Conservation (phyloP, 1,140 invertebrate species). For the Trachelipus rathkii region DNA sequence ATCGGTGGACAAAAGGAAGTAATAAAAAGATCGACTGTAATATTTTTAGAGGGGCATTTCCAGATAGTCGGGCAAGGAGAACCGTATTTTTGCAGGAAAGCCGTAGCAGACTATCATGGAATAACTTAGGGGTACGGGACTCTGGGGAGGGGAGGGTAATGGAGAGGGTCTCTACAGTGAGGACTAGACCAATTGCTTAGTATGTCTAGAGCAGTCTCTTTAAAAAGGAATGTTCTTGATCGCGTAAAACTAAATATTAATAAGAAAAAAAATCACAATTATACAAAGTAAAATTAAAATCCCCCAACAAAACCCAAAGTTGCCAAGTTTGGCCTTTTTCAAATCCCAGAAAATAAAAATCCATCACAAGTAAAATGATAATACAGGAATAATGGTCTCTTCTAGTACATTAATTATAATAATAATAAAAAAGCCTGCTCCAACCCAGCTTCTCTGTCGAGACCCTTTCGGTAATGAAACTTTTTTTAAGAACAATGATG, state of each 20-base stretch:
- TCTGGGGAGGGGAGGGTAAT: too few relatives aligned
- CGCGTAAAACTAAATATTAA: neutral
- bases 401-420: neutral
- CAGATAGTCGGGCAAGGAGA: neutral
- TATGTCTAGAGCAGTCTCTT: neutral
- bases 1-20: neutral
- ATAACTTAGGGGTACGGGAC: neutral
- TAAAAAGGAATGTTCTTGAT: constrained; percentile 1
- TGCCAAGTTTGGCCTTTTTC: neutral
- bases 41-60: neutral
- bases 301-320: constrained; percentile 6
- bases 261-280: neutral
- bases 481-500: too few relatives aligned
- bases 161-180: neutral
- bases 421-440: too few relatives aligned
- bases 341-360: neutral
- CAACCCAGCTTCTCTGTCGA: too few relatives aligned
- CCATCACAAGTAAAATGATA: neutral
- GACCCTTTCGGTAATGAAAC: too few relatives aligned
- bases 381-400: neutral
- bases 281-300: neutral
- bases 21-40: too few relatives aligned
- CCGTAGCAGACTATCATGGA: neutral
- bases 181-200: neutral
- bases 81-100: neutral